phyloP scores from a whole-genome alignment of 2,797 vertebrate species.

The Myotis myotis region DNA sequence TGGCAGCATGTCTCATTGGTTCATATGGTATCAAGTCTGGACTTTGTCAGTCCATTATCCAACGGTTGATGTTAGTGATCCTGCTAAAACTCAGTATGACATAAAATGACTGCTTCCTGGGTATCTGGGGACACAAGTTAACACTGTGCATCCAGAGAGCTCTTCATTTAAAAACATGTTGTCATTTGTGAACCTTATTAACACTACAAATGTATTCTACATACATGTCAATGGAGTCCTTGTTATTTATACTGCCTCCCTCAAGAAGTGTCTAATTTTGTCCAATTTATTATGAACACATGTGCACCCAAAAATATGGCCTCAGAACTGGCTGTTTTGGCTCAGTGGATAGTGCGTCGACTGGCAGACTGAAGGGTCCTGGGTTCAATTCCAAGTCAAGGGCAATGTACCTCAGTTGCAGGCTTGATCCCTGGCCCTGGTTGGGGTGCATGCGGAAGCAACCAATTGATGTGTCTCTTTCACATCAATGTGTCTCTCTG shows the following conservation, averaged over 20 bases:
- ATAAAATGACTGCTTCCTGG: background rate
- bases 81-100: background rate
- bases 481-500: too few relatives aligned
- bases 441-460: too few relatives aligned
- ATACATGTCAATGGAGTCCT: slow-evolving; percentile 65
- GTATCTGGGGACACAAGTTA: background rate
- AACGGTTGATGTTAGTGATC: background rate
- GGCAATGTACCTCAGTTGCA: too few relatives aligned
- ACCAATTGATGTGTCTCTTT: too few relatives aligned
- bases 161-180: background rate
- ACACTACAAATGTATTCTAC: background rate
- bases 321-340: too few relatives aligned
- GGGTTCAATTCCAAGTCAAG: too few relatives aligned
- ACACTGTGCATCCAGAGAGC: background rate
- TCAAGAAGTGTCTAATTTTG: background rate
- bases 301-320: background rate
- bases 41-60: background rate
- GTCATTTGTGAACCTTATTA: background rate
- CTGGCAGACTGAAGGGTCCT: too few relatives aligned
- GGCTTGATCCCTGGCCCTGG: too few relatives aligned
- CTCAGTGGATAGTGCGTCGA: too few relatives aligned
- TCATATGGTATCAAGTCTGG: background rate
- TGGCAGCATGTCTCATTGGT: background rate
- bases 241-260: background rate
- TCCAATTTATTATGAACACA: background rate